Conservation (phyloP, 92 coral and sea anemone species). For the Umimayanthus kanabou region DNA sequence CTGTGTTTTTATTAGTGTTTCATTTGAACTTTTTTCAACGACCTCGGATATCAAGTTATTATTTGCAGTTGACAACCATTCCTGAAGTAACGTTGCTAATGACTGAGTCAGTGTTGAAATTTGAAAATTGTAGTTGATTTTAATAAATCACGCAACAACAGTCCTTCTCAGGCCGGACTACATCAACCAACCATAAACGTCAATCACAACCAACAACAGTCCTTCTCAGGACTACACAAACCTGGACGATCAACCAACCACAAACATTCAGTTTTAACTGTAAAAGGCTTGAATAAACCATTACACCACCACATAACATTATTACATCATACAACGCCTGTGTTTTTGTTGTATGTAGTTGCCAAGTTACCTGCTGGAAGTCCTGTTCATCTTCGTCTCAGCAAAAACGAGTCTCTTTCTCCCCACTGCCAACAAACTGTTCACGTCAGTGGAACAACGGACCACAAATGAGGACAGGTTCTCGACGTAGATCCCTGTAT, state of each 20-base stretch:
- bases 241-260: too few relatives aligned
- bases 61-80: not conserved
- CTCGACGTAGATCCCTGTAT: slow-evolving; percentile 90
- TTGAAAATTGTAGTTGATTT: too few relatives aligned
- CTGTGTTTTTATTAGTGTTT: not conserved
- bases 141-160: too few relatives aligned
- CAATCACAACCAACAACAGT: not conserved
- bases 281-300: too few relatives aligned
- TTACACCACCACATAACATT: too few relatives aligned
- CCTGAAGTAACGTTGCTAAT: not conserved
- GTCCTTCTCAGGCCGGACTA: not conserved
- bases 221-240: too few relatives aligned
- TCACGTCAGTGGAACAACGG: slow-evolving; percentile 82
- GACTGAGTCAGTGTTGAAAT: not conserved
- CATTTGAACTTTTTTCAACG: too few relatives aligned
- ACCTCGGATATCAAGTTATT: not conserved
- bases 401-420: slow-evolving; percentile 93
- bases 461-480: slow-evolving; percentile 94
- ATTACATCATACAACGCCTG: not conserved
- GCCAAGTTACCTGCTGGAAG: slow-evolving; percentile 86
- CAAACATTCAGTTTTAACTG: not conserved
- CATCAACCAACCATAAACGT: too few relatives aligned
- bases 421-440: slow-evolving; percentile 82
- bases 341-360: not conserved
- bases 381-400: slow-evolving; percentile 98